Evolutionary conservation across 2,888 invertebrate species (phyloP).

Genomic region (Diaperis boleti): DNA sequence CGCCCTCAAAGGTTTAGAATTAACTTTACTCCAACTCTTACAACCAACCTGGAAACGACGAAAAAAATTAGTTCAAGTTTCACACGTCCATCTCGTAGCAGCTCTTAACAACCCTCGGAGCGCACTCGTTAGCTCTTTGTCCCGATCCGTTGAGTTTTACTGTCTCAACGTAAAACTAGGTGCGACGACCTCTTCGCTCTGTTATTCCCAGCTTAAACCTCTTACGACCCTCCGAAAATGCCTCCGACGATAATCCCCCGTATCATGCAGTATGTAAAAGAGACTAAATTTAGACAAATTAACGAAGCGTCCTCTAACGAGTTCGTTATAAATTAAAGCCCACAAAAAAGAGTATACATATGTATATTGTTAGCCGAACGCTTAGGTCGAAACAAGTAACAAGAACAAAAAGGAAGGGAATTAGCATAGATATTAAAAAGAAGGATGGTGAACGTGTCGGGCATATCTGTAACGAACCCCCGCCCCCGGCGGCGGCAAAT

Average conservation of each 20-base stretch:
- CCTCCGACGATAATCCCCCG: background rate
- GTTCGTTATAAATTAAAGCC: background rate
- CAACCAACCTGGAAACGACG: no score
- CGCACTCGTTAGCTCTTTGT: slow-evolving; percentile 8
- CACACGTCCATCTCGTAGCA: no score
- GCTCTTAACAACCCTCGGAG: slow-evolving; percentile 1
- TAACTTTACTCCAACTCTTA: no score
- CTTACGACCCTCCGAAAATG: background rate
- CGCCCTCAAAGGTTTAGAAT: no score
- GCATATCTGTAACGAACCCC: slow-evolving; percentile 2
- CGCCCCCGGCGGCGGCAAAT: slow-evolving; percentile 6
- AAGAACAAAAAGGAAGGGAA: slow-evolving; percentile 7
- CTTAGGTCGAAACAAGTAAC: slow-evolving; percentile 10
- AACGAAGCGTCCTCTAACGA: slow-evolving; percentile 1
- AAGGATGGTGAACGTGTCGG: slow-evolving; percentile 17
- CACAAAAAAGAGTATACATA: slow-evolving; percentile 8
- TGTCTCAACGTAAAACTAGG: slow-evolving; percentile 15
- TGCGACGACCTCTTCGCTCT: background rate
- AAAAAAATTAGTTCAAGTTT: no score
- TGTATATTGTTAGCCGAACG: background rate
- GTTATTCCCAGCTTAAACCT: background rate
- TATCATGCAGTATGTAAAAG: background rate
- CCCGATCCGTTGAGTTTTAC: slow-evolving; percentile 1
- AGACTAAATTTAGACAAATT: slow-evolving; percentile 9
- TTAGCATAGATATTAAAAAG: slow-evolving; percentile 35